These are phyloP conservation scores for Isoperla grammatica DNA, from an alignment of 2,888 invertebrate species.

Conservation along the genomic window DNA sequence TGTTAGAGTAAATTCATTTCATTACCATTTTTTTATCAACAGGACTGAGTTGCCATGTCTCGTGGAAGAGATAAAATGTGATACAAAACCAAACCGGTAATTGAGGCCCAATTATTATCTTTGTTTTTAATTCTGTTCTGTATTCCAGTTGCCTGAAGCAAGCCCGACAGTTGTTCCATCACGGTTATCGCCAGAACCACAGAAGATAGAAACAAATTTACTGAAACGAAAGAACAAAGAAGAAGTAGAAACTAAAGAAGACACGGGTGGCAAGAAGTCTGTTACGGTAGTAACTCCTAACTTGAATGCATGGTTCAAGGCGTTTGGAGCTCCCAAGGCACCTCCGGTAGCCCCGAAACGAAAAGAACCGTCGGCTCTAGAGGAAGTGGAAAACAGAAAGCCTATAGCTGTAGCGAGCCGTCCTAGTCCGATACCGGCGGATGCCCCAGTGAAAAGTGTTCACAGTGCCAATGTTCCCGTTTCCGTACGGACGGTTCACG, in stretches of 20 bases:
- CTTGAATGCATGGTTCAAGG: constrained; percentile 87
- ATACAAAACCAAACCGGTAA: too few species aligned
- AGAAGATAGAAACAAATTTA: constrained; percentile 33
- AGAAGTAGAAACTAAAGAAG: constrained; percentile 31
- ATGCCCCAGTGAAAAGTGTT: neutral
- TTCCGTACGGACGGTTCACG: constrained; percentile 38
- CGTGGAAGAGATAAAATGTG: too few species aligned
- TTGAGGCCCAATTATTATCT: too few species aligned
- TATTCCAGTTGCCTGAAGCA: constrained; percentile 25
- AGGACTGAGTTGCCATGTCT: too few species aligned
- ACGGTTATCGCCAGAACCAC: constrained; percentile 36
- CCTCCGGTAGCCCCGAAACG: constrained; percentile 52
- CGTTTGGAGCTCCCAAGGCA: constrained; percentile 80
- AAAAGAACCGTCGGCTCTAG: constrained; percentile 29
- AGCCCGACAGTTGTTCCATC: constrained; percentile 32
- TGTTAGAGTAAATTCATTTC: too few species aligned
- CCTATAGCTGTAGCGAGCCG: constrained; percentile 11
- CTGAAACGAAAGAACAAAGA: constrained; percentile 34
- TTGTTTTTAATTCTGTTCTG: too few species aligned
- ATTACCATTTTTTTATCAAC: too few species aligned
- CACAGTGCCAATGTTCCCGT: neutral
- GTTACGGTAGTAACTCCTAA: too few species aligned
- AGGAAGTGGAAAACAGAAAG: constrained; percentile 28
- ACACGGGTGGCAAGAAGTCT: constrained; percentile 47
- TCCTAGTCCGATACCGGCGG: neutral